These are phyloP conservation scores for Lasius fuliginosus DNA, from an alignment of 2,888 invertebrate genomes.

Conservation along the genomic window DNA sequence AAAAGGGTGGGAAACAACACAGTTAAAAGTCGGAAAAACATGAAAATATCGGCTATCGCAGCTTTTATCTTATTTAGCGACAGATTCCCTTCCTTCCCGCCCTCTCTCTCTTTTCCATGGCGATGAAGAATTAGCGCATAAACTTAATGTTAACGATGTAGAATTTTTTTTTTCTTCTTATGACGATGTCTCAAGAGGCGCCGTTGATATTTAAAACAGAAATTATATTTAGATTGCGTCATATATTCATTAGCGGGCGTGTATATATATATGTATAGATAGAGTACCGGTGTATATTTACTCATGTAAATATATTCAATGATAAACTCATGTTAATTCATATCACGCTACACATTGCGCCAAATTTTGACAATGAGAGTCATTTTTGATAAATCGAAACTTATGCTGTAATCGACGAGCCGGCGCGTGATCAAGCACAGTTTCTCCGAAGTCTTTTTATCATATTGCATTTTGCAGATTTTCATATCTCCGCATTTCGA, in stretches of 20 bases:
- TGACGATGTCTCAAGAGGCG: background rate
- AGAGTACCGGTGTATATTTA: conserved; percentile 43
- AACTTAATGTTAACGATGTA: background rate
- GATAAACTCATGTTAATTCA: background rate
- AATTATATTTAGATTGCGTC: conserved; percentile 63
- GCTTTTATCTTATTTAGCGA: background rate
- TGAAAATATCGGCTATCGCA: background rate
- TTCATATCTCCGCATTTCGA: background rate
- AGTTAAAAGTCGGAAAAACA: background rate
- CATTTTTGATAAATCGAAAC: background rate
- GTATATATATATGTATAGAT: conserved; percentile 61
- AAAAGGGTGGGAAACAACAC: background rate
- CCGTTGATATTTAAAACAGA: conserved; percentile 60
- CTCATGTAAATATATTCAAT: no score
- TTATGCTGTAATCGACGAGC: background rate
- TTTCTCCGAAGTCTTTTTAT: background rate
- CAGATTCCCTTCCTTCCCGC: background rate
- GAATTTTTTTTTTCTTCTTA: background rate
- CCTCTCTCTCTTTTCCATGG: background rate
- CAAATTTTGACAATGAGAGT: background rate
- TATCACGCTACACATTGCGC: background rate
- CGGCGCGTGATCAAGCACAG: background rate
- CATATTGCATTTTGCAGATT: background rate
- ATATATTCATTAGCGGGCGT: conserved; percentile 37
- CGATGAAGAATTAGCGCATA: background rate